These are phyloP conservation scores for Epicauta chinensis DNA, from an alignment of 1,140 invertebrate species.

Conservation along the genomic window DNA sequence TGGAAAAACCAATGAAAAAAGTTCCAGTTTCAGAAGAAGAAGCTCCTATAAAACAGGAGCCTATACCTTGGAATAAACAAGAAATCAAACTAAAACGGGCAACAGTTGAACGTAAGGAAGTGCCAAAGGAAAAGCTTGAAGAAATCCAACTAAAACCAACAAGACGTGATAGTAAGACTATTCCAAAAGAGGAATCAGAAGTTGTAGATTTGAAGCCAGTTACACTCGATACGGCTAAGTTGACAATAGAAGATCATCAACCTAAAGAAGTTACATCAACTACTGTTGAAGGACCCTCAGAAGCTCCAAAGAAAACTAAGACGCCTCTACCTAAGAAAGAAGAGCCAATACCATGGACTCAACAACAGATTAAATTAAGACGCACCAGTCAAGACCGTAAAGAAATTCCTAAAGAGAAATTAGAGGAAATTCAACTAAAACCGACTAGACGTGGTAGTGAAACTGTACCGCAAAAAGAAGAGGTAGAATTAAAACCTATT, in stretches of 20 bases:
- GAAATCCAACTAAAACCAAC: conserved; percentile 49
- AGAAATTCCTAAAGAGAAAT: conserved; percentile 36
- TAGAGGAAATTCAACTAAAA: conserved; percentile 48
- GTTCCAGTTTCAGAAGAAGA: background rate
- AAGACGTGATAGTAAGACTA: conserved; percentile 38
- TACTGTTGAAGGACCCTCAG: conserved; percentile 25
- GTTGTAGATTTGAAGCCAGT: conserved; percentile 42
- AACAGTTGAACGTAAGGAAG: conserved; percentile 24
- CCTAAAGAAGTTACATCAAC: background rate
- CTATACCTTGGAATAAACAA: conserved; percentile 34
- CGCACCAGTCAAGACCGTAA: conserved; percentile 31
- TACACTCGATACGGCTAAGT: conserved; percentile 36
- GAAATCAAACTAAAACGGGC: conserved; percentile 32
- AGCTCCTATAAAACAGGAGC: background rate
- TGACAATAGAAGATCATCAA: conserved; percentile 28
- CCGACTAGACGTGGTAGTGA: conserved; percentile 44
- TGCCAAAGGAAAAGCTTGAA: conserved; percentile 39
- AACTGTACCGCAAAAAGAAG: conserved; percentile 35
- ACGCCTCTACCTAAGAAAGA: conserved; percentile 9
- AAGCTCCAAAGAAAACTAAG: conserved; percentile 29
- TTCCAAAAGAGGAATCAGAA: conserved; percentile 41
- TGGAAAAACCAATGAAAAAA: background rate
- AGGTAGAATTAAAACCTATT: conserved; percentile 42
- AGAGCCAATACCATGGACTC: conserved; percentile 38
- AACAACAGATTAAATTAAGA: conserved; percentile 41